Evolutionary conservation across 2,797 vertebrate species (phyloP).

Genomic region (Darevskia mixta): DNA sequence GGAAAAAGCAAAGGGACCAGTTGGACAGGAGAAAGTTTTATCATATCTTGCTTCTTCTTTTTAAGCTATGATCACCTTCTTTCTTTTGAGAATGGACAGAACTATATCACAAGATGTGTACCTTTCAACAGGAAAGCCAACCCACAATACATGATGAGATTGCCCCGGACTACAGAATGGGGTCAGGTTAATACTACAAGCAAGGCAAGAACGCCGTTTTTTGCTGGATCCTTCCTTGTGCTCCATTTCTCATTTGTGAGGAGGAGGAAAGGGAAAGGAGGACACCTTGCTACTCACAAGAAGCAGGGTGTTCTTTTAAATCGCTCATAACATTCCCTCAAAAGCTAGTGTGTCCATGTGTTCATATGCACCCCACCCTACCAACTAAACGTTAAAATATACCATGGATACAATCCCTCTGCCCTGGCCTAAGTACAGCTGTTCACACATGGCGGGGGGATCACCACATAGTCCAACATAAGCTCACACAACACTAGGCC

Average conservation of each 20-base stretch:
- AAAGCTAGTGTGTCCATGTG: not conserved
- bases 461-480: not conserved
- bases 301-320: not conserved
- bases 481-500: not conserved
- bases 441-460: not conserved
- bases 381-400: not conserved
- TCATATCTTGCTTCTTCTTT: no score
- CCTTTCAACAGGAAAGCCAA: no score
- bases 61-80: not conserved
- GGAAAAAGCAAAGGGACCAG: no score
- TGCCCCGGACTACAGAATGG: no score
- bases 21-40: no score
- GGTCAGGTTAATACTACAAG: no score
- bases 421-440: not conserved
- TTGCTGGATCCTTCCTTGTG: not conserved
- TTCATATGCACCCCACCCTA: not conserved
- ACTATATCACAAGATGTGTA: no score
- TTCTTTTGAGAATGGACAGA: no score
- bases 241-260: not conserved
- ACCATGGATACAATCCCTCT: not conserved
- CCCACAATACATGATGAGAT: no score
- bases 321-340: not conserved
- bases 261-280: no score
- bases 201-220: not conserved
- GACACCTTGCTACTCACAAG: not conserved